These are phyloP conservation scores for Glossophaga mutica DNA, from an alignment of 2,797 vertebrate species.

Conservation along the genomic window DNA sequence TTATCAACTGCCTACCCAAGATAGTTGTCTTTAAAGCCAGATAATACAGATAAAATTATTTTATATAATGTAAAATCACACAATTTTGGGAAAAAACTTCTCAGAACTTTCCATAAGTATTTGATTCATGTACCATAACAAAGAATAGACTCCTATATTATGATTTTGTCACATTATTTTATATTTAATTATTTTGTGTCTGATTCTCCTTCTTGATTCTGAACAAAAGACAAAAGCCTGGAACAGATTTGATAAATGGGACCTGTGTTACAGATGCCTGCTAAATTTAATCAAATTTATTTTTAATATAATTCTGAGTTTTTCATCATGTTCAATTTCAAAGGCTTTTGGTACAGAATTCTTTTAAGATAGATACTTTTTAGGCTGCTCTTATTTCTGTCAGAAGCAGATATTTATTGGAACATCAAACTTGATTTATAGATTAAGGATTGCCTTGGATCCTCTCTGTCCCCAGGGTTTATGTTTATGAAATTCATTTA, in stretches of 20 bases:
- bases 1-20: neutral
- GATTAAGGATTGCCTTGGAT: neutral
- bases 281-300: neutral
- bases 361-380: neutral
- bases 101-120: neutral
- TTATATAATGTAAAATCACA: neutral
- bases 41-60: neutral
- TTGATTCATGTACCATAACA: neutral
- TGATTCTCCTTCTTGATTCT: neutral
- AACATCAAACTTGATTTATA: slow-evolving; percentile 18
- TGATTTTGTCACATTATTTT: neutral
- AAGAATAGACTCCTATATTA: neutral
- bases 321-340: slow-evolving; percentile 6
- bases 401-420: neutral
- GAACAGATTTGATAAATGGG: neutral
- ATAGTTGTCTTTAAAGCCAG: neutral
- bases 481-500: slow-evolving; percentile 37
- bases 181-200: neutral
- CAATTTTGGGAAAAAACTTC: neutral
- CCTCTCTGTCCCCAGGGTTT: neutral
- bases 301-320: neutral
- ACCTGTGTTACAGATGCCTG: neutral
- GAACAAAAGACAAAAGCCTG: neutral
- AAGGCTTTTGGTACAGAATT: neutral
- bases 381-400: neutral